These are phyloP conservation scores for Himantopus leucocephalus DNA, from an alignment of 2,113 vertebrate species.

Conservation along the genomic window DNA sequence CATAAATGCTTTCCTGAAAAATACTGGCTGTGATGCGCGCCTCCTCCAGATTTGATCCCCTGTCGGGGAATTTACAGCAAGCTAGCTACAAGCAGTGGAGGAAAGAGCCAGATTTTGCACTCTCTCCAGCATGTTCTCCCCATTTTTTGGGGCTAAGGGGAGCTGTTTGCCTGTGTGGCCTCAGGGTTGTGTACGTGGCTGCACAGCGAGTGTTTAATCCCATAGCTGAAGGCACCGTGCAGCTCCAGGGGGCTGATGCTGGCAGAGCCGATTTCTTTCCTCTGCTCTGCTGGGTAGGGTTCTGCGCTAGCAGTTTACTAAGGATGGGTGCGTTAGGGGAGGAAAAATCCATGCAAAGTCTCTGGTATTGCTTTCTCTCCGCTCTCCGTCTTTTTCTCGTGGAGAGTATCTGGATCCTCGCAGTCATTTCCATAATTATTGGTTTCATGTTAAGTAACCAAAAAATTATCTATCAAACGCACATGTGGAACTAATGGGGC, in stretches of 20 bases:
- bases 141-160: neutral
- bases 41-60: neutral
- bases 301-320: neutral
- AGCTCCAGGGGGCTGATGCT: neutral
- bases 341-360: neutral
- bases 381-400: neutral
- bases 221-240: neutral
- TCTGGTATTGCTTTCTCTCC: neutral
- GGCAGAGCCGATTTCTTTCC: neutral
- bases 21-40: neutral
- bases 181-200: neutral
- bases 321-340: neutral
- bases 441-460: slow-evolving; percentile 29
- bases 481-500: slow-evolving; percentile 64
- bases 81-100: neutral
- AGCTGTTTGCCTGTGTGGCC: neutral
- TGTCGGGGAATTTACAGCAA: neutral
- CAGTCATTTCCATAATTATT: slow-evolving; percentile 58
- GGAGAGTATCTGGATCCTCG: neutral
- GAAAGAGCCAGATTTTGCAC: neutral
- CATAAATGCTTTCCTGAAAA: neutral
- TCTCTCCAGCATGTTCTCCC: neutral
- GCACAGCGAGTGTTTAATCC: neutral
- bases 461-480: slow-evolving; percentile 42
- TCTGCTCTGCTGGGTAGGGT: neutral